Evolutionary conservation across 2,888 invertebrate genomes (phyloP).

Genomic region (Malachius bipustulatus): DNA sequence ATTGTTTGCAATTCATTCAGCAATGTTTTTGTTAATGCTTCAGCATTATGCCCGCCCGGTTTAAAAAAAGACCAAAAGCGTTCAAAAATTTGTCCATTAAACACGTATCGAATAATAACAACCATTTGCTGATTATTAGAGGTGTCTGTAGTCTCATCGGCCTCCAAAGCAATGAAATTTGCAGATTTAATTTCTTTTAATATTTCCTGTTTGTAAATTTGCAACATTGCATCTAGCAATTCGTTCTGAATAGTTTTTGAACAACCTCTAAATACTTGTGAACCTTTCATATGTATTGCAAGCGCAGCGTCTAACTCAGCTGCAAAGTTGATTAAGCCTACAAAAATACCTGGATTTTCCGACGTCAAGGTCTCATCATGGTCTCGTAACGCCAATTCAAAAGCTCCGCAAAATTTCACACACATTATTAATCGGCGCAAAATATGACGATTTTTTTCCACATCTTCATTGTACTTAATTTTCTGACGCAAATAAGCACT

Average conservation of each 20-base stretch:
- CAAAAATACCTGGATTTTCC: constrained; percentile 13
- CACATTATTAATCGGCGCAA: constrained; percentile 13
- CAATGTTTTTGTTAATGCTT: constrained; percentile 9
- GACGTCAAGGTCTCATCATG: constrained; percentile 23
- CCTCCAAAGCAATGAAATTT: constrained; percentile 13
- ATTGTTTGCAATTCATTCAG: constrained; percentile 14
- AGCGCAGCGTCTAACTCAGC: constrained; percentile 13
- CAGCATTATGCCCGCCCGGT: constrained; percentile 14
- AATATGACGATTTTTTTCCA: constrained; percentile 10
- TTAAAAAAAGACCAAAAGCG: constrained; percentile 20
- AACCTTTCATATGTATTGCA: constrained; percentile 8
- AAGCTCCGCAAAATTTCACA: constrained; percentile 13
- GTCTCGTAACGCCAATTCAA: constrained; percentile 13
- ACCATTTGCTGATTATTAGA: constrained; percentile 20
- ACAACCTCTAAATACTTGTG: constrained; percentile 12
- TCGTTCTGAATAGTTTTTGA: constrained; percentile 26
- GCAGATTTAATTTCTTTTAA: constrained; percentile 19
- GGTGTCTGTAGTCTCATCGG: constrained; percentile 21
- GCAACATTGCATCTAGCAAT: constrained; percentile 25
- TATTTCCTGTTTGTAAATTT: constrained; percentile 23
- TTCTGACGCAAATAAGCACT: constrained; percentile 5
- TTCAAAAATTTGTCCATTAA: constrained; percentile 16
- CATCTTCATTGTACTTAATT: constrained; percentile 8
- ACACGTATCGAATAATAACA: constrained; percentile 19
- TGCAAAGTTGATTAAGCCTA: constrained; percentile 12